These are phyloP conservation scores for Agapostemon virescens DNA, from an alignment of 2,888 invertebrate species.

Conservation along the genomic window DNA sequence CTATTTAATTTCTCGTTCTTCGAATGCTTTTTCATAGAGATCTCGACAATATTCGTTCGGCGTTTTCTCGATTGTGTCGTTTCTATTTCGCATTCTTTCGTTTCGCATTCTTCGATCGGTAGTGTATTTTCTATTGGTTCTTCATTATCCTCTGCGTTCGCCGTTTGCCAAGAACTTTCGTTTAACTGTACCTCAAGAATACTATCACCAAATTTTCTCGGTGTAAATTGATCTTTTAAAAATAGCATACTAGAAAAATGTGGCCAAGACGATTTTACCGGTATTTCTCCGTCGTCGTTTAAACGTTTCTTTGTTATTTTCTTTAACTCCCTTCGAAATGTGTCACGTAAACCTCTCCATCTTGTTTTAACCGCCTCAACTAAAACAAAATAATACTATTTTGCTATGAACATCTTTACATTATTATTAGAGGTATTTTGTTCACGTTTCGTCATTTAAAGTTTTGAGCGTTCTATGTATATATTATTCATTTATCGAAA, in stretches of 20 bases:
- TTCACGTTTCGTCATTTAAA: no score
- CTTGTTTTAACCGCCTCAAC: not conserved
- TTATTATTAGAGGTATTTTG: no score
- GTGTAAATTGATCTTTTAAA: constrained; percentile 1
- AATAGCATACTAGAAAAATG: not conserved
- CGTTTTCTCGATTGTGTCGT: not conserved
- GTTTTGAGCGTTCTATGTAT: no score
- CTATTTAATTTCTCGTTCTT: not conserved
- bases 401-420: no score
- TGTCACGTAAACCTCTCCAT: constrained; percentile 4
- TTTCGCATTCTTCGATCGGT: not conserved
- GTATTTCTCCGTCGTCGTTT: not conserved
- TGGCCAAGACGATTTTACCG: not conserved
- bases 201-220: not conserved
- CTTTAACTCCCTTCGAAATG: not conserved
- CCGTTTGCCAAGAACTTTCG: not conserved
- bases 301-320: not conserved
- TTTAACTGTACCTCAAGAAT: not conserved
- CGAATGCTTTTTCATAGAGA: not conserved
- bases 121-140: not conserved
- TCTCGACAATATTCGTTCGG: not conserved
- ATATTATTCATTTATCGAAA: no score
- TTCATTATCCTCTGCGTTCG: not conserved
- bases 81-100: not conserved
- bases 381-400: not conserved